phyloP scores from a whole-genome alignment of 2,888 invertebrate genomes.

The Drosophila stalkeri region DNA sequence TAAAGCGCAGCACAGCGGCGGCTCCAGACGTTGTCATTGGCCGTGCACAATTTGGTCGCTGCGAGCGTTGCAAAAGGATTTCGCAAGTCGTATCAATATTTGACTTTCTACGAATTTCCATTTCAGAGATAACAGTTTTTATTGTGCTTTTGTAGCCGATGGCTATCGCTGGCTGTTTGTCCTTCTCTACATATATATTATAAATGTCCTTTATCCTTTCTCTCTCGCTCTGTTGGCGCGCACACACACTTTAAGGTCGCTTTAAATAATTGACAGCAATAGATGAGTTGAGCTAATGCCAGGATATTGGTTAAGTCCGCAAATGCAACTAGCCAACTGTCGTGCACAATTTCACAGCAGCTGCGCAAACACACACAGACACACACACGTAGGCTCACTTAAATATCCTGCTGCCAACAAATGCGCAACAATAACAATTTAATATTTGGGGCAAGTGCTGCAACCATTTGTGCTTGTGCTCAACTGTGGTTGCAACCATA shows the following conservation, averaged over 20 bases:
- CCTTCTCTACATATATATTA: not conserved
- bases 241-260: slow-evolving; percentile 16
- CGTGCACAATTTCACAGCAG: slow-evolving; percentile 72
- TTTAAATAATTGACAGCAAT: slow-evolving; percentile 44
- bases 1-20: slow-evolving; percentile 51
- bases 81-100: slow-evolving; percentile 20
- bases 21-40: slow-evolving; percentile 41
- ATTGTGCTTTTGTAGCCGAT: slow-evolving; percentile 14
- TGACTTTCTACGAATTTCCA: slow-evolving; percentile 42
- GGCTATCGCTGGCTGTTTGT: not conserved
- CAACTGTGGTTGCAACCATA: slow-evolving; percentile 21
- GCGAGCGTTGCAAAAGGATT: slow-evolving; percentile 23
- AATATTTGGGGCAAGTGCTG: slow-evolving; percentile 61
- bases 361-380: slow-evolving; percentile 54
- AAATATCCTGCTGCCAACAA: slow-evolving; percentile 54
- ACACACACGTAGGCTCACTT: slow-evolving; percentile 1
- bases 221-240: not conserved
- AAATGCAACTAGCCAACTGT: slow-evolving; percentile 65
- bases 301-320: slow-evolving; percentile 71
- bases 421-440: slow-evolving; percentile 79
- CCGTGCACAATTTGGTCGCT: slow-evolving; percentile 27
- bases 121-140: slow-evolving; percentile 27
- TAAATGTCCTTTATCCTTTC: not conserved
- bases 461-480: slow-evolving; percentile 49
- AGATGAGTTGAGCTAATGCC: slow-evolving; percentile 52